phyloP scores from a whole-genome alignment of 2,113 vertebrate genomes.

The Azemiops feae region DNA sequence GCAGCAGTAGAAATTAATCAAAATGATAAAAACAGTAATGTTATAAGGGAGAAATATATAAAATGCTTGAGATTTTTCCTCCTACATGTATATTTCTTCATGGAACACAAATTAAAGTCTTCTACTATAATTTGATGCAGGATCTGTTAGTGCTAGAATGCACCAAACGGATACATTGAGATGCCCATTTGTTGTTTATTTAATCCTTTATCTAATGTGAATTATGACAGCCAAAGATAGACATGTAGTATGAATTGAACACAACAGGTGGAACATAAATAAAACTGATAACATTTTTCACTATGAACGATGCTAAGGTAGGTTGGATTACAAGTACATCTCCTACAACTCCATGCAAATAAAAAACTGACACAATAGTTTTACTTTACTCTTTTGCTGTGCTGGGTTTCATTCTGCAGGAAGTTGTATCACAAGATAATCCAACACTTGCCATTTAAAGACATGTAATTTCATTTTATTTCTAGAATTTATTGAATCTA shows the following conservation, averaged over 20 bases:
- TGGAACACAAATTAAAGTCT: not conserved
- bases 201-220: not conserved
- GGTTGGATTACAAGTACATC: not conserved
- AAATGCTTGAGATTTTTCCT: not conserved
- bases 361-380: not conserved
- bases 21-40: not conserved
- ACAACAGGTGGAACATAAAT: not conserved
- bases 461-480: not conserved
- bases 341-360: not conserved
- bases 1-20: not conserved
- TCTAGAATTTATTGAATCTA: not conserved
- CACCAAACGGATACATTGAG: not conserved
- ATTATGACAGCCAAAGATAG: not conserved
- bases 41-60: not conserved
- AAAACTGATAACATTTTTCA: not conserved
- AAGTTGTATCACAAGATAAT: not conserved
- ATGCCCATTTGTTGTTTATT: not conserved
- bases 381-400: not conserved
- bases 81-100: not conserved
- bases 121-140: not conserved
- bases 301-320: not conserved
- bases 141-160: not conserved
- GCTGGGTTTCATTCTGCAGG: not conserved
- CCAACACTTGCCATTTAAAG: not conserved
- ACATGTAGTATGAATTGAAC: not conserved